Base-by-base conservation (phyloP, 2,797 vertebrate genomes). In the Xyrichtys novacula region DNA sequence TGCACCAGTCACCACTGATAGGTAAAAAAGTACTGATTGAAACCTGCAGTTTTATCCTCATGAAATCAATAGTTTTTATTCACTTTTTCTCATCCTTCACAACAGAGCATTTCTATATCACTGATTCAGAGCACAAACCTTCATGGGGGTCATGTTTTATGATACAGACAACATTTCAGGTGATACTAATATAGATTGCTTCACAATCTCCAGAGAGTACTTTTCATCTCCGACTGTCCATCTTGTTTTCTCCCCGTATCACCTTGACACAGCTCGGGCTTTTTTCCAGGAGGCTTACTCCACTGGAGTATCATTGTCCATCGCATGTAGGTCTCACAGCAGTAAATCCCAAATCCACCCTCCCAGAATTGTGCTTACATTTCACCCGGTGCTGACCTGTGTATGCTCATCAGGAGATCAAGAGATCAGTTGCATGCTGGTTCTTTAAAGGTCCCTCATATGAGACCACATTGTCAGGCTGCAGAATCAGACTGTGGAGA, bases 221-320 rank as follows among this genome's bases (percentile, higher is more conserved):
- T 54, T 78, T 76, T 80, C 71, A 76, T 85, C 76, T 80, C 53
- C 26, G 34, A 29, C 62, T 56, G 65, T 71, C 68, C 32, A 8
- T 81, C 77, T 73, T 62, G 71, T 80, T 81, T 74, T 67, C 49
- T n/a, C 62, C 68, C 46, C 54, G 11, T 34, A 32, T 59, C 29
- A 12, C 39, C 31, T 65, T 32, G 7, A 64, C 60, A 32, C 64
- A 54, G 34, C 39, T 65, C 54, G 28, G 38, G 28, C 39, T 58
- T 29, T 50, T 61, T 70, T 62, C 67, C 25, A 43, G 19, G 20
- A 8, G 46, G 69, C 54, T 76, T 25, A 68, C 60, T 63, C 43
- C 56, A 61, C 63, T 53, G 38, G 48, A 65, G 63, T 55, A 53
- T 72, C 39, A 55, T 38, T 66, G 62, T 58, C 49, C 46, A 50